Evolutionary conservation across 2,888 invertebrate species (phyloP).

Genomic region (Cerastis rubricosa): DNA sequence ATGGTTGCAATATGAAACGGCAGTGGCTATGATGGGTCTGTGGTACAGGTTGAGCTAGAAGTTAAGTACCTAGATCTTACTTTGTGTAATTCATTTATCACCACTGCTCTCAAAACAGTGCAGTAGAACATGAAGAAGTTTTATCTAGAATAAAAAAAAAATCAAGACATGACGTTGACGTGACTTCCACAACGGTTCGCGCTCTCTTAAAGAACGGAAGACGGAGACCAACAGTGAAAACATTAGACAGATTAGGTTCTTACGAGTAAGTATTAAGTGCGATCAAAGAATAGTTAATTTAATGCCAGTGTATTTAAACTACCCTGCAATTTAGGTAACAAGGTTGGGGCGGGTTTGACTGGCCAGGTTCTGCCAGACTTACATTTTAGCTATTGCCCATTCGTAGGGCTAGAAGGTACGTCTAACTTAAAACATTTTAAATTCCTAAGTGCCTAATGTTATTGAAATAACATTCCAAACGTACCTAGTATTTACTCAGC

Average conservation of each 20-base stretch:
- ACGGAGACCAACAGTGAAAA: too few relatives aligned
- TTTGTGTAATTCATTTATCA: not conserved
- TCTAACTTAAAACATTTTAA: not conserved
- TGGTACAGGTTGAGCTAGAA: not conserved
- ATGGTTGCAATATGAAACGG: not conserved
- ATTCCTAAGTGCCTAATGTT: not conserved
- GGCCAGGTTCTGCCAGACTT: not conserved
- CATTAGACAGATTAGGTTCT: too few relatives aligned
- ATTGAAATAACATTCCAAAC: not conserved
- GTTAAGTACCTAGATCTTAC: not conserved
- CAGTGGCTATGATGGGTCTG: not conserved
- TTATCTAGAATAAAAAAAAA: too few relatives aligned
- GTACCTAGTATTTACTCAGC: constrained; percentile 11
- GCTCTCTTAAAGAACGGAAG: too few relatives aligned
- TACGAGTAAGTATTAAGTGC: not conserved
- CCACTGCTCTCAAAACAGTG: not conserved
- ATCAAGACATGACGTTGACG: too few relatives aligned
- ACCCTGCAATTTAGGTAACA: not conserved
- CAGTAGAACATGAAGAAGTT: not conserved
- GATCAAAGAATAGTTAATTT: not conserved
- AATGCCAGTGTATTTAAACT: not conserved
- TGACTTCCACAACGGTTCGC: not conserved
- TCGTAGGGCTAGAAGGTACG: too few relatives aligned
- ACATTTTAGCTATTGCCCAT: not conserved
- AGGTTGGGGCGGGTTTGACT: not conserved